Percentiles rank a stretch among this genome's conserved stretches.
Evolutionary conservation across 2,888 invertebrate species (phyloP).

Genomic region (Hofmannophila pseudospretella): DNA sequence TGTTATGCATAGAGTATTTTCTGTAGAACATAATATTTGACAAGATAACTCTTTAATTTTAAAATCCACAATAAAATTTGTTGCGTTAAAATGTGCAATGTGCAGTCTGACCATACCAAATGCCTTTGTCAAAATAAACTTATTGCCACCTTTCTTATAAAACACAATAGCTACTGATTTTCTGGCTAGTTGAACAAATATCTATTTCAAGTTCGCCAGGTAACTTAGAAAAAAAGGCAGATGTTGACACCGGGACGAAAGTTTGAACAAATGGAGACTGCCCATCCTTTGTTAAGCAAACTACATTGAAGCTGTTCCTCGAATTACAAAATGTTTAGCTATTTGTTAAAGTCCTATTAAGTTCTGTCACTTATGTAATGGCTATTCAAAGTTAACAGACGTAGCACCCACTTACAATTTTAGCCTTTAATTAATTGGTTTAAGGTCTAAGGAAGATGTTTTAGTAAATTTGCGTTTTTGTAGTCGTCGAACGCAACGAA

Average conservation of each 20-base stretch:
- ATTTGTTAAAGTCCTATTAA: conserved; percentile 76
- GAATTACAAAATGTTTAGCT: conserved; percentile 75
- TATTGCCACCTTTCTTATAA: conserved; percentile 44
- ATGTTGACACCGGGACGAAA: conserved; percentile 62
- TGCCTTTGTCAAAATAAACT: conserved; percentile 44
- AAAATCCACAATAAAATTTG: too few species aligned
- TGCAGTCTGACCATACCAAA: conserved; percentile 34
- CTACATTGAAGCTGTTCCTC: conserved; percentile 67
- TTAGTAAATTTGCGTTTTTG: conserved; percentile 29
- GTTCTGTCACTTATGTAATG: conserved; percentile 63
- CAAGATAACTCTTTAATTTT: too few species aligned
- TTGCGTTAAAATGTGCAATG: conserved; percentile 44
- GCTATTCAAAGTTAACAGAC: conserved; percentile 28
- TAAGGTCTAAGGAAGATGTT: conserved; percentile 6
- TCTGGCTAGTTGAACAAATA: conserved; percentile 75
- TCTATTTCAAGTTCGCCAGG: conserved; percentile 59
- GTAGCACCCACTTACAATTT: conserved; percentile 14
- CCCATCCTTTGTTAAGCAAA: conserved; percentile 64
- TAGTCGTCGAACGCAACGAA: conserved; percentile 64
- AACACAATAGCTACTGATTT: conserved; percentile 67
- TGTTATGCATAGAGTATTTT: too few species aligned
- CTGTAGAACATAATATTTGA: too few species aligned
- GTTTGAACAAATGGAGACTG: conserved; percentile 50
- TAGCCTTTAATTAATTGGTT: conserved; percentile 12
- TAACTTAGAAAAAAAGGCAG: conserved; percentile 61